phyloP scores from a whole-genome alignment of 2,888 invertebrate genomes.

The Opisthograptis luteolata region DNA sequence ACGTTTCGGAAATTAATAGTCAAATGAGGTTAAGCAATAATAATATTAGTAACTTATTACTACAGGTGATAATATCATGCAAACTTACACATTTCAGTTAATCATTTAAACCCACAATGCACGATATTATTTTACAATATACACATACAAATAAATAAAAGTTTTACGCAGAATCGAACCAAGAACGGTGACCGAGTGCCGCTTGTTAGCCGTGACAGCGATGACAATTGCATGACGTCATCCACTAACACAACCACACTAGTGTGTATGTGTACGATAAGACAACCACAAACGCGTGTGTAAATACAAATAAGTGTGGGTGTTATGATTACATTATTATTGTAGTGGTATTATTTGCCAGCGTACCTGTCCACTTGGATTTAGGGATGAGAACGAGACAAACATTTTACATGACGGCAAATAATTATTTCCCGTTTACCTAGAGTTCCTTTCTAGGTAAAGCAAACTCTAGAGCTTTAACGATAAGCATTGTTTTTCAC shows the following conservation, averaged over 20 bases:
- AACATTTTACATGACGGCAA: neutral
- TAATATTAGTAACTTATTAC: too few relatives aligned
- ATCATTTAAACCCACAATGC: neutral
- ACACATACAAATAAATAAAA: constrained; percentile 40
- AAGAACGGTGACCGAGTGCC: constrained; percentile 59
- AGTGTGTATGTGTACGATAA: constrained; percentile 53
- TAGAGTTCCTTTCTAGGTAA: too few relatives aligned
- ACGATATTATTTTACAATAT: constrained; percentile 22
- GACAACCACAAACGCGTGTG: constrained; percentile 60
- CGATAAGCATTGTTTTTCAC: too few relatives aligned
- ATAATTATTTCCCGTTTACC: too few relatives aligned
- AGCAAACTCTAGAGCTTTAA: too few relatives aligned
- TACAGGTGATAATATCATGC: too few relatives aligned
- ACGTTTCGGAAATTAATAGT: too few relatives aligned
- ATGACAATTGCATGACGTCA: constrained; percentile 82
- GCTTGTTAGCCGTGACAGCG: constrained; percentile 78
- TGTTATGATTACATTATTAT: constrained; percentile 32
- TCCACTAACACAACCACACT: constrained; percentile 40
- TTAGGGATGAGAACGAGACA: neutral
- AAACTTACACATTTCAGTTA: neutral
- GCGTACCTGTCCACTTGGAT: neutral
- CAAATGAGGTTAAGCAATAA: too few relatives aligned
- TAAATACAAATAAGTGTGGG: constrained; percentile 55
- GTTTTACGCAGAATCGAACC: constrained; percentile 47
- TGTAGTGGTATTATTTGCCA: constrained; percentile 8